These are phyloP conservation scores for Prosopocoilus inquinatus DNA, from an alignment of 2,888 invertebrate genomes.

Conservation along the genomic window DNA sequence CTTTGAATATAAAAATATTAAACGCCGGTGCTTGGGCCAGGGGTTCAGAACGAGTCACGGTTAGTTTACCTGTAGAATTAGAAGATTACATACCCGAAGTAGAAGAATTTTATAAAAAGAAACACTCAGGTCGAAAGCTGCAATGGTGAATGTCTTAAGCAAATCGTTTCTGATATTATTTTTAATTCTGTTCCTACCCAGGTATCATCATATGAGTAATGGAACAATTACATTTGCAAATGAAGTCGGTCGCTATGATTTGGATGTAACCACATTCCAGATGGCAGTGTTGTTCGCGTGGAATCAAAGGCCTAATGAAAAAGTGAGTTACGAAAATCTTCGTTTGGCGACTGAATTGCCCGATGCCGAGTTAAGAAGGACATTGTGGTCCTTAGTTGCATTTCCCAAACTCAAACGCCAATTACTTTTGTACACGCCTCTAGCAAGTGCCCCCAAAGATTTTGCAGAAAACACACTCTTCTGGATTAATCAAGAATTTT, in stretches of 20 bases:
- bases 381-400: slow-evolving; percentile 92
- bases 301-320: slow-evolving; percentile 94
- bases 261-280: slow-evolving; percentile 99
- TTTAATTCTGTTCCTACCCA: slow-evolving; percentile 19
- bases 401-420: slow-evolving; percentile 96
- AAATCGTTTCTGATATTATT: slow-evolving; percentile 2
- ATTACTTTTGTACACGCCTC: slow-evolving; percentile 77
- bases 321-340: slow-evolving; percentile 94
- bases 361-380: slow-evolving; percentile 90
- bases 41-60: slow-evolving; percentile 90
- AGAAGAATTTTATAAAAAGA: slow-evolving; percentile 96
- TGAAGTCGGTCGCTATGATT: slow-evolving; percentile 88
- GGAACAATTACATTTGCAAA: slow-evolving; percentile 96
- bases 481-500: slow-evolving; percentile 97
- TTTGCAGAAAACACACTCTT: slow-evolving; percentile 90
- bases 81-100: slow-evolving; percentile 99
- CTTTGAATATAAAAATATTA: slow-evolving; percentile 96
- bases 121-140: slow-evolving; percentile 95
- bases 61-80: slow-evolving; percentile 93
- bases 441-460: slow-evolving; percentile 86
- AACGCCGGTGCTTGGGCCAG: slow-evolving; percentile 99
- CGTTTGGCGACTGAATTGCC: slow-evolving; percentile 95
- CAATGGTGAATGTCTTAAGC: slow-evolving; percentile 76
- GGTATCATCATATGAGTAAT: slow-evolving; percentile 97
- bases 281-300: slow-evolving; percentile 99